Evolutionary conservation across 30 jellyfish, hydroid and myxozoan species (phyloP).

Genomic region (Aurelia sp.): DNA sequence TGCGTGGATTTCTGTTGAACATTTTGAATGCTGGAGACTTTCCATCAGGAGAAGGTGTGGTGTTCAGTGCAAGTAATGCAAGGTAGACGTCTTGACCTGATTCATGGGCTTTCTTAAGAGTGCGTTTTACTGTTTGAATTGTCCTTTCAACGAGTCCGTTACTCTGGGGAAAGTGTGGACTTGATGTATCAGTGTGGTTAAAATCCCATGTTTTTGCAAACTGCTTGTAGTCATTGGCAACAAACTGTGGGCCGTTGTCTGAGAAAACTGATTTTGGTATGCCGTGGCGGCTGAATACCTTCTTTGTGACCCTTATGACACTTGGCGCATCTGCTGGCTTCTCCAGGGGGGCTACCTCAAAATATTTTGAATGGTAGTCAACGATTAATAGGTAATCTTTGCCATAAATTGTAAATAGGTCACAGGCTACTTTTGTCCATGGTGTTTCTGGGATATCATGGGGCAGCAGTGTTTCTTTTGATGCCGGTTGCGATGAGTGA

Average conservation of each 20-base stretch:
- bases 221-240: conserved; percentile 37
- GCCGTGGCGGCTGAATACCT: neutral
- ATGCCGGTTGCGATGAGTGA: conserved; percentile 33
- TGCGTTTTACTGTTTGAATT: conserved; percentile 81
- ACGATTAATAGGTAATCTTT: conserved; percentile 41
- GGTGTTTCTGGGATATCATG: conserved; percentile 40
- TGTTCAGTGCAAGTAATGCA: conserved; percentile 58
- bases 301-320: too few species aligned
- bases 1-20: conserved; percentile 58
- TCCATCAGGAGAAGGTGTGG: conserved; percentile 51
- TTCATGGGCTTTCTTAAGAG: conserved; percentile 63
- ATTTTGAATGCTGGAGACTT: conserved; percentile 46
- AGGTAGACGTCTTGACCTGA: conserved; percentile 53
- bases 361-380: conserved; percentile 49
- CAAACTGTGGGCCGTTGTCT: conserved; percentile 64
- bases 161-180: conserved; percentile 61
- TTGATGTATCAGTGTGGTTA: conserved; percentile 45
- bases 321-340: too few species aligned
- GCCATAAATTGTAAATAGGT: conserved; percentile 38
- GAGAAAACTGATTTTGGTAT: conserved; percentile 53
- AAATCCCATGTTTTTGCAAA: conserved; percentile 62
- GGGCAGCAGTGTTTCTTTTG: conserved; percentile 7
- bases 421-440: conserved; percentile 59
- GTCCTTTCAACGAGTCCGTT: conserved; percentile 79
- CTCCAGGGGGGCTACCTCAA: conserved; percentile 46